phyloP scores from a whole-genome alignment of 2,113 vertebrate species.

The Sitta europaea region DNA sequence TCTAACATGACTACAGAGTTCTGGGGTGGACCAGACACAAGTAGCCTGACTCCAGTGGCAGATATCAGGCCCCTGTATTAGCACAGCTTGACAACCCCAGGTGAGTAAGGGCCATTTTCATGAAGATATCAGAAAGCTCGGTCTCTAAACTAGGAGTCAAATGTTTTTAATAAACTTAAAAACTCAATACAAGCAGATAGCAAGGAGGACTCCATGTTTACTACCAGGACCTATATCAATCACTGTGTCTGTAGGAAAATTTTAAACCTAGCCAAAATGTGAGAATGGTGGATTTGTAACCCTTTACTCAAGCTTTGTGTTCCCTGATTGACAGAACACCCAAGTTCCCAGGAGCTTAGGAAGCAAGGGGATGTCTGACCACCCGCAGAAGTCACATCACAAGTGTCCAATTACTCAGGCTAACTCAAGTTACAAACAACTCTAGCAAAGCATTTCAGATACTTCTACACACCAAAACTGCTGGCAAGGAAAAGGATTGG shows the following conservation, averaged over 20 bases:
- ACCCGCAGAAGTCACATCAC: neutral
- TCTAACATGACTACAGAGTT: neutral
- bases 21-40: neutral
- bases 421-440: conserved; percentile 42
- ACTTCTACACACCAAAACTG: neutral
- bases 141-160: neutral
- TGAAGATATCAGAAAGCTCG: neutral
- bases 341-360: neutral
- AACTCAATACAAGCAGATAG: neutral
- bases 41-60: neutral
- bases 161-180: neutral
- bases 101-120: neutral
- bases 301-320: neutral
- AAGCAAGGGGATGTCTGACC: neutral
- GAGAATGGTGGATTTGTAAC: neutral
- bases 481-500: neutral
- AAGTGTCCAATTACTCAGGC: neutral
- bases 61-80: neutral
- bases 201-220: neutral
- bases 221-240: neutral
- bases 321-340: neutral
- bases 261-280: neutral
- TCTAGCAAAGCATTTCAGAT: neutral
- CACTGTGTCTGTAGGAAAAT: neutral
- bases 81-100: neutral